Conservation (phyloP, 2,113 vertebrate species). For the Sapayoa aenigma region DNA sequence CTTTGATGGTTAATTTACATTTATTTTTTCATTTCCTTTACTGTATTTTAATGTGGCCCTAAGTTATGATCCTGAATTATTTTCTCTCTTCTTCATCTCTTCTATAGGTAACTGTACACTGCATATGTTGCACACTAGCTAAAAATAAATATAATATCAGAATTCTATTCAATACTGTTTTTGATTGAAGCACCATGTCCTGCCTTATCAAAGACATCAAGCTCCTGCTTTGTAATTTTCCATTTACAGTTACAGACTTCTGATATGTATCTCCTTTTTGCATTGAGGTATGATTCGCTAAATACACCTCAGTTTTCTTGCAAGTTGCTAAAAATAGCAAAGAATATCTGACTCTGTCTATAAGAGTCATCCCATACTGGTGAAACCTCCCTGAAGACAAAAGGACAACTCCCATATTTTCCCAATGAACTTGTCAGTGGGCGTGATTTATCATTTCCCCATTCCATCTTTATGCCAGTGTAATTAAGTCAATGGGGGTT, state of each 20-base stretch:
- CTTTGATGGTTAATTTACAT: background rate
- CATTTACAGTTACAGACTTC: background rate
- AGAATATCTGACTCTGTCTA: background rate
- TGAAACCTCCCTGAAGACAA: background rate
- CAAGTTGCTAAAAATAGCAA: constrained; percentile 23
- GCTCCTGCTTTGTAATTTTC: background rate
- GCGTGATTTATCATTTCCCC: background rate
- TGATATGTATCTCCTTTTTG: background rate
- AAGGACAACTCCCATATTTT: constrained; percentile 9
- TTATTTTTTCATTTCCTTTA: background rate
- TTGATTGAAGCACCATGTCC: background rate
- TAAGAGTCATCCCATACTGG: background rate
- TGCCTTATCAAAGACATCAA: background rate
- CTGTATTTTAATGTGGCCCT: background rate
- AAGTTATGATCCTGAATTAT: background rate
- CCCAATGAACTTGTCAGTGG: background rate
- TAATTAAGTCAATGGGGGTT: background rate
- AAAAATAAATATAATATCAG: background rate
- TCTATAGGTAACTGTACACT: background rate
- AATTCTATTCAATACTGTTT: background rate
- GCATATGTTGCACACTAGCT: background rate
- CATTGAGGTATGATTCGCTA: rapidly evolving
- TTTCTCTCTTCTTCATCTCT: background rate
- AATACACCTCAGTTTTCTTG: background rate
- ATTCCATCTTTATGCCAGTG: background rate